A percentile compares a stretch with the other conserved stretches of the same genome.
These are phyloP conservation scores for Elysia crispata DNA, from an alignment of 2,888 invertebrate species.

Conservation along the genomic window DNA sequence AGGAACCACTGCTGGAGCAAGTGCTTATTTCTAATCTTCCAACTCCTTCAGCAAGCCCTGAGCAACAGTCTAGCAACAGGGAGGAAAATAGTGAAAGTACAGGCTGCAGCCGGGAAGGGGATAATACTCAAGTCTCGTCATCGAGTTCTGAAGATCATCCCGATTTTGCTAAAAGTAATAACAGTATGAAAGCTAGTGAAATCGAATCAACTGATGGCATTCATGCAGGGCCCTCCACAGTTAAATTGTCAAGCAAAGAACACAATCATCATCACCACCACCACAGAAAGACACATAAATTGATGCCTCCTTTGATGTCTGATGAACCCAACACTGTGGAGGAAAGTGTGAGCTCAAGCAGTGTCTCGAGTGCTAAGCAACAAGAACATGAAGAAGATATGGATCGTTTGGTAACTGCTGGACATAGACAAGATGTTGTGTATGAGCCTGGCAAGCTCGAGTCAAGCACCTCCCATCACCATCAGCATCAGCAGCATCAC, in stretches of 20 bases:
- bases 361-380: neutral
- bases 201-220: neutral
- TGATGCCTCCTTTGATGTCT: neutral
- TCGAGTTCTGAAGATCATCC: neutral
- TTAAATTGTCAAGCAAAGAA: neutral
- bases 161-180: too few relatives aligned
- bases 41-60: constrained; percentile 39
- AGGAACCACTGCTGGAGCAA: constrained; percentile 41
- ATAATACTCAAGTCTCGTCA: neutral
- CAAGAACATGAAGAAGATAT: neutral
- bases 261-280: neutral
- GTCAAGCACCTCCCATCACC: neutral
- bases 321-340: neutral
- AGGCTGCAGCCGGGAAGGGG: neutral
- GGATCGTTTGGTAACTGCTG: constrained; percentile 33
- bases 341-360: neutral
- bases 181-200: too few relatives aligned
- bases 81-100: neutral
- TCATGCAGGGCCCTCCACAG: neutral
- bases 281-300: neutral
- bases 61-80: neutral
- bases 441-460: constrained; percentile 19
- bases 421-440: constrained; percentile 37
- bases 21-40: constrained; percentile 37
- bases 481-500: neutral